Percentiles rank a stretch among this genome's conserved stretches.
Evolutionary conservation across 2,888 invertebrate genomes (phyloP).

Genomic region (Marronus borbonicus): DNA sequence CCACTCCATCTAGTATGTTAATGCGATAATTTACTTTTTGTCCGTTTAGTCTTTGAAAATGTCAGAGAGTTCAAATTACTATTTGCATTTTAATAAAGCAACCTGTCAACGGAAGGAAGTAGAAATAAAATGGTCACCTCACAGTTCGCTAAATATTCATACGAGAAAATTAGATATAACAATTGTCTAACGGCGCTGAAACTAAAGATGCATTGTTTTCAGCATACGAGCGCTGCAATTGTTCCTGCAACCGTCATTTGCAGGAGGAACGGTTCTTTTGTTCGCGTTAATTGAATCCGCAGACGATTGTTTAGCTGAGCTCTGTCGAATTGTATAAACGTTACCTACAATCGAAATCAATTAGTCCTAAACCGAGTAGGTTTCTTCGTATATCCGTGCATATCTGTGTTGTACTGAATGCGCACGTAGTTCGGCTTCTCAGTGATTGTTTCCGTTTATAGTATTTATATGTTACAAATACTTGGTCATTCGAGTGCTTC

Average conservation of each 20-base stretch:
- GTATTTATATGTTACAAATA: conserved; percentile 23
- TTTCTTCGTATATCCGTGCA: conserved; percentile 35
- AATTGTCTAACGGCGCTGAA: conserved; percentile 55
- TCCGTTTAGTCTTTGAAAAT: conserved; percentile 8
- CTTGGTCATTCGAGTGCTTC: conserved; percentile 7
- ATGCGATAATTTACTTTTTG: conserved; percentile 36
- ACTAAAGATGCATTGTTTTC: conserved; percentile 55
- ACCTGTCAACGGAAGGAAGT: conserved; percentile 36
- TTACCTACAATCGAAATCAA: conserved; percentile 67
- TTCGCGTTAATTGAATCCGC: conserved; percentile 69
- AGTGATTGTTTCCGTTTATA: conserved; percentile 30
- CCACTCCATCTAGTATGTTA: conserved; percentile 13
- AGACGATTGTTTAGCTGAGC: conserved; percentile 66
- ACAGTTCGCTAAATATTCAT: conserved; percentile 52
- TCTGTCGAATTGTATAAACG: conserved; percentile 67
- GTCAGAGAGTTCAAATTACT: conserved; percentile 38
- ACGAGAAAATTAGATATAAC: conserved; percentile 57
- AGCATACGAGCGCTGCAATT: conserved; percentile 62
- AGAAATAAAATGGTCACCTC: conserved; percentile 50
- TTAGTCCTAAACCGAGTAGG: conserved; percentile 60
- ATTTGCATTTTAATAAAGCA: conserved; percentile 47
- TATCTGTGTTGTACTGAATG: conserved; percentile 40
- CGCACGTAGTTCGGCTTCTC: conserved; percentile 11
- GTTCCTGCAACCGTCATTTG: conserved; percentile 68
- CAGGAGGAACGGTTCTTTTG: conserved; percentile 69